Evolutionary conservation across 2,797 vertebrate species (phyloP), one percentile per base, ranked within the genome.

Genomic region (Streptopelia turtur): DNA sequence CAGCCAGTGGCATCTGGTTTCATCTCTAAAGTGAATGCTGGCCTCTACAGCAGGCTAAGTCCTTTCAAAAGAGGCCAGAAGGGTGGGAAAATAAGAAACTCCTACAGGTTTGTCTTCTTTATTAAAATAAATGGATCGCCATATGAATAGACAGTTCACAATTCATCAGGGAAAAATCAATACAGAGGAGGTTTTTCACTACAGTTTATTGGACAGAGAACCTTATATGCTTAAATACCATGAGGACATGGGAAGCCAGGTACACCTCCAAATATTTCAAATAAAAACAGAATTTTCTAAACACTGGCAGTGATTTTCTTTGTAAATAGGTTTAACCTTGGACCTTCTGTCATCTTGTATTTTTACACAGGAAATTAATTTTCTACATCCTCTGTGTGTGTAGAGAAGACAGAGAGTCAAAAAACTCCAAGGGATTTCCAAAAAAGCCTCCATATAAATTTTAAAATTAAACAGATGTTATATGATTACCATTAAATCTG

Each of bases 391-490:
- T 97, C 95, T 96, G 91, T 95, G 96, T 96, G 94, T 90, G 93
- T 94, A 96, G 82, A 94, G 94, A 97, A 97, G 96, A 97, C 91
- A 95, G 95, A 97, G 97, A 97, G 95, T 97, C 9, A 31, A 97
- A 98, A 98, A 98, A 98, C 95, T 97, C 95, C 87, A 83, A 93
- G 95, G 97, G 98, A 98, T 98, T 98, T 98, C 72, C 81, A 94
- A 76, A 97, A 98, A 97, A 98, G 84, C 97, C 97, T 97, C 97
- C 93, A 97, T 97, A 97, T 98, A 98, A 97, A 98, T 97, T 98
- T 98, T 98, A 98, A 98, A 98, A 98, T 98, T 98, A 98, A 98
- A 98, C 98, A 98, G 98, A 98, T 98, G 98, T 98, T 98, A 97
- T 97, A 96, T 98, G 97, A 98, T 98, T 97, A 95, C 97, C 96